Evolutionary conservation across 2,113 vertebrate genomes (phyloP), one percentile per base, ranked within the genome.

Genomic region (Zosterops japonicus): DNA sequence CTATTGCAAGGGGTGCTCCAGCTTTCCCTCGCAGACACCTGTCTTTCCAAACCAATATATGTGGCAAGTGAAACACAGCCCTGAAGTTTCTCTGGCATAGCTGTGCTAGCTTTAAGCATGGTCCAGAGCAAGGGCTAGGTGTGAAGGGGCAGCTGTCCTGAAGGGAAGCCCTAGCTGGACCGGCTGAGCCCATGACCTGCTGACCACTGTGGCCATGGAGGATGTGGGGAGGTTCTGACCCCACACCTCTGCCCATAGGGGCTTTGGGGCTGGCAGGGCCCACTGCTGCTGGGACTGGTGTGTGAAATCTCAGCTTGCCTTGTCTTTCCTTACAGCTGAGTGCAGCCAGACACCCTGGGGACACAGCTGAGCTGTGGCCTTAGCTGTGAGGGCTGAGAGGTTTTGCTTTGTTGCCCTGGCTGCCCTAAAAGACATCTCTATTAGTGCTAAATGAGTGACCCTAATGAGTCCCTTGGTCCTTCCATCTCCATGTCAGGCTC

Each of bases 291-390:
- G 36, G 63, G 20, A 35, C 50, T 56, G 57, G 8, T 0, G 0
- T 2, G 13, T 1, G 4, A 4, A 19, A 33, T 21, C 22, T 31
- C 79, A 33, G 21, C 57, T 33, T 33, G 23, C n/a, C 63, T 14
- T 2, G 27, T 21, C 3, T 25, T 13, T 49, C 50, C 33, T 7
- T 9, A 3, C 1, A 0, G 47, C 17, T 36, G 46, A 0, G 2
- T 4, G 28, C 39, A 29, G 29, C 18, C 36, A 12, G 27, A 1
- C 4, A 0, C 35, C 9, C 29, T 9, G n/a, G 41, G 83, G 57
- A 36, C 57, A 35, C 67, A 27, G 41, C 4, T 47, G 22, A n/a
- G 41, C 5, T n/a, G 14, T 47, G 27, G 24, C 25, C 39, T 59
- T 8, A 14, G 23, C 74, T 74, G 4, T 9, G n/a, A 33, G 67